phyloP scores from a whole-genome alignment of 1,140 invertebrate species.

The Aplysia californica region DNA sequence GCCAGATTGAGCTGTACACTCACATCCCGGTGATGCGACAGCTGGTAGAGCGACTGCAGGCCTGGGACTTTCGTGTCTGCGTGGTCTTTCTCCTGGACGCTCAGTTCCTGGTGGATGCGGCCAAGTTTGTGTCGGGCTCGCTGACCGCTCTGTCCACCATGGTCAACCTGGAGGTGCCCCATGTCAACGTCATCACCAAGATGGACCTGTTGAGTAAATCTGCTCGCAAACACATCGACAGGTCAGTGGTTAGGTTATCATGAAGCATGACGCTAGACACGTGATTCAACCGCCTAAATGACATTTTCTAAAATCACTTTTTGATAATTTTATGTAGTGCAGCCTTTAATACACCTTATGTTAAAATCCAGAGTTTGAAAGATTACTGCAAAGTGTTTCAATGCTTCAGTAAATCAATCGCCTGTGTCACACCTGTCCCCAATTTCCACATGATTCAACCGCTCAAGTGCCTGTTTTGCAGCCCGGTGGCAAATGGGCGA shows the following conservation, averaged over 20 bases:
- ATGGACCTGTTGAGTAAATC: conserved; percentile 89
- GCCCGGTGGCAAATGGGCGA: too few relatives aligned
- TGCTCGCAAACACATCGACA: conserved; percentile 14
- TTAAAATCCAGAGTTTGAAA: too few relatives aligned
- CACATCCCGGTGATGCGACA: conserved; percentile 91
- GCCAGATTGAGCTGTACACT: conserved; percentile 98
- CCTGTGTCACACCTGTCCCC: too few relatives aligned
- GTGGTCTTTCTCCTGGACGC: conserved; percentile 94
- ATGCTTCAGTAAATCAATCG: too few relatives aligned
- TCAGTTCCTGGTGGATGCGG: conserved; percentile 95
- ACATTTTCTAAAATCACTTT: too few relatives aligned
- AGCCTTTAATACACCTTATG: too few relatives aligned
- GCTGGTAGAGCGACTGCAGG: conserved; percentile 82
- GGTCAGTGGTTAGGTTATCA: background rate
- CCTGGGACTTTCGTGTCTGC: conserved; percentile 92
- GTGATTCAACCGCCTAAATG: too few relatives aligned
- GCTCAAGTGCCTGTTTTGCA: too few relatives aligned
- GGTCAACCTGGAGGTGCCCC: conserved; percentile 94
- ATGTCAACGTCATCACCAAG: conserved; percentile 95
- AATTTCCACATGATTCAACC: too few relatives aligned
- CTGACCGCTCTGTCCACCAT: conserved; percentile 95
- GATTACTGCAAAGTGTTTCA: too few relatives aligned
- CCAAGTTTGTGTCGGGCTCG: conserved; percentile 95
- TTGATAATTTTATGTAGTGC: too few relatives aligned
- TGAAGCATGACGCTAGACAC: too few relatives aligned